phyloP scores from a whole-genome alignment of 2,797 vertebrate genomes.

The Sebastes elongatus region DNA sequence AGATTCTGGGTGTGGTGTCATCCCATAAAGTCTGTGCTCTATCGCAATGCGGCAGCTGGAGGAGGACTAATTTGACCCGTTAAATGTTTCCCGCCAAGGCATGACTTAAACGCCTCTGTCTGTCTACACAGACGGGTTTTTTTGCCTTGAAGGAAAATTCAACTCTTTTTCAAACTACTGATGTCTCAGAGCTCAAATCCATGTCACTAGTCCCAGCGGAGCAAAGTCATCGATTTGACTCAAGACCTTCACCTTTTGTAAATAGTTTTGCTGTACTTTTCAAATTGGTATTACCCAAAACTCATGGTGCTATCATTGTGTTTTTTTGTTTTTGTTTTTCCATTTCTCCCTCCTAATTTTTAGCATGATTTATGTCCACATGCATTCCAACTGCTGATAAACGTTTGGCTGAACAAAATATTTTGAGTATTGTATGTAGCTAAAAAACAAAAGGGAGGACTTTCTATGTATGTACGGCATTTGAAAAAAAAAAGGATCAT shows the following conservation, averaged over 20 bases:
- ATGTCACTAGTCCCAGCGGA: constrained; percentile 76
- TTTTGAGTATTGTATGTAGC: constrained; percentile 68
- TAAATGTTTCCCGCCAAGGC: constrained; percentile 48
- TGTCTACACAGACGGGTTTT: constrained; percentile 27
- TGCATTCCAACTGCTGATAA: constrained; percentile 51
- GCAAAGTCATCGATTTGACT: constrained; percentile 56
- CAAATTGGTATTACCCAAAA: constrained; percentile 64
- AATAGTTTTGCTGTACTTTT: constrained; percentile 66
- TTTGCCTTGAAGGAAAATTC: constrained; percentile 35
- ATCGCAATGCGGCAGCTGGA: constrained; percentile 49
- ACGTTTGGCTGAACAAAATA: constrained; percentile 52
- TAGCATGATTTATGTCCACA: constrained; percentile 39
- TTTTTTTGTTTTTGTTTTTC: constrained; percentile 19
- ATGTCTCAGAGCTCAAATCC: constrained; percentile 82
- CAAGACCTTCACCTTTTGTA: constrained; percentile 58
- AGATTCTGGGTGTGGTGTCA: constrained; percentile 64
- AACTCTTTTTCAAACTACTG: constrained; percentile 56
- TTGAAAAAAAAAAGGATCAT: constrained; percentile 20
- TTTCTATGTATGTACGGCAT: constrained; percentile 42
- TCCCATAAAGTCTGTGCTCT: constrained; percentile 56
- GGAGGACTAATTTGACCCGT: constrained; percentile 51
- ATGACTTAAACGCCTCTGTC: constrained; percentile 24
- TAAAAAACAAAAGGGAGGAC: constrained; percentile 51
- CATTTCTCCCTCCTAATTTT: constrained; percentile 36
- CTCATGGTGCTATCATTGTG: constrained; percentile 75